Evolutionary conservation across 2,888 invertebrate genomes (phyloP).

Genomic region (Chorisops tibialis): DNA sequence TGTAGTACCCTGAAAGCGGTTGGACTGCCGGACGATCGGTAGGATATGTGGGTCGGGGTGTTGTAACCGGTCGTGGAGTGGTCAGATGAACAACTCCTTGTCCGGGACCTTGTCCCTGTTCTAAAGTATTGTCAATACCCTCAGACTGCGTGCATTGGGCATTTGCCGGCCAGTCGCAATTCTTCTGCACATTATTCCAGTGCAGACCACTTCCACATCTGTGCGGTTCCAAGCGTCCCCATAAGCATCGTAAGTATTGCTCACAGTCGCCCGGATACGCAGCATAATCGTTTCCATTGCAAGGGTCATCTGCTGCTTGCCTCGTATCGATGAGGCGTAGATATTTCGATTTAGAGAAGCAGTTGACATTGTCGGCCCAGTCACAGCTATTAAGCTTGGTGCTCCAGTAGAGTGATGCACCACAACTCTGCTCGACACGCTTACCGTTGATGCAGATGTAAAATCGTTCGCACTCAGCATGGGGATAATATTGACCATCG

Average conservation of each 20-base stretch:
- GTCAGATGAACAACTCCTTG: slow-evolving; percentile 33
- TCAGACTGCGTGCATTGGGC: slow-evolving; percentile 56
- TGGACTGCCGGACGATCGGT: slow-evolving; percentile 47
- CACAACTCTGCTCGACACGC: slow-evolving; percentile 68
- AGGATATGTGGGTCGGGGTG: slow-evolving; percentile 44
- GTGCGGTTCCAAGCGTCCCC: slow-evolving; percentile 71
- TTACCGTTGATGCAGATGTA: slow-evolving; percentile 74
- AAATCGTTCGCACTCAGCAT: slow-evolving; percentile 70
- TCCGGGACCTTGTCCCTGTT: slow-evolving; percentile 28
- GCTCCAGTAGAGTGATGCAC: slow-evolving; percentile 73
- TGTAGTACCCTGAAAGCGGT: slow-evolving; percentile 65
- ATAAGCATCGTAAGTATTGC: slow-evolving; percentile 73
- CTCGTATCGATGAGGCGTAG: slow-evolving; percentile 42
- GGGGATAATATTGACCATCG: slow-evolving; percentile 73
- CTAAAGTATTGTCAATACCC: slow-evolving; percentile 29
- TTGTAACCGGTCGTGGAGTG: slow-evolving; percentile 38
- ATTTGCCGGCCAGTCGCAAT: slow-evolving; percentile 70
- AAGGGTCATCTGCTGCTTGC: slow-evolving; percentile 53
- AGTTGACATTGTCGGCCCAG: slow-evolving; percentile 67
- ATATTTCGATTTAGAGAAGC: slow-evolving; percentile 49
- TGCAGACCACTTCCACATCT: slow-evolving; percentile 70
- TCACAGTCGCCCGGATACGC: slow-evolving; percentile 67
- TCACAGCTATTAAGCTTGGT: slow-evolving; percentile 67
- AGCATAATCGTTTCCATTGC: slow-evolving; percentile 64
- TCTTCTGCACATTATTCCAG: slow-evolving; percentile 66